Base-by-base conservation (phyloP, 2,888 invertebrate species). In the Amaurobius ferox region DNA sequence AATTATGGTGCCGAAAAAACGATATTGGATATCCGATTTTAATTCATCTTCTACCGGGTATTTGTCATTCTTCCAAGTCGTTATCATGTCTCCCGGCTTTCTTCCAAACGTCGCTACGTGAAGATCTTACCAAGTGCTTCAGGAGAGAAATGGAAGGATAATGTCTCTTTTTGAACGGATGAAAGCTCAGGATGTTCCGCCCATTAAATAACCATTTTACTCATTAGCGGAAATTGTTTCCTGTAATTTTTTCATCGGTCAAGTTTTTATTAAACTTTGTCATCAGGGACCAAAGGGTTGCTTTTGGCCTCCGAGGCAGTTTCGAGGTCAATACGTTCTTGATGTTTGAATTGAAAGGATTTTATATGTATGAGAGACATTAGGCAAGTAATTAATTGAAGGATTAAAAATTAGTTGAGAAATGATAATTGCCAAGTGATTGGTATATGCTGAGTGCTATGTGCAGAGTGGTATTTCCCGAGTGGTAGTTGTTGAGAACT, bases 71-170 rank as follows among this genome's bases (percentile, higher is more conserved):
- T n/a, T 55, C 16, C 16, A 3, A 28, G 32, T 28, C 5, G 29
- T 29, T 30, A 55, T 35, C 35, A 16, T 64, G 39, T 61, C n/a
- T 35, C 19, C 1, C 28, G 23, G 61, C 29, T 55, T 73, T 55
- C 35, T 68, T 68, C 64, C 44, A 35, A 83, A 74, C 30, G 62
- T 55, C 67, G 26, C 13, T 29, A 83, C 83, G 83, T 77, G 83
- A 77, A 26, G 35, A 30, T 9, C 66, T 29, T 77, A 7, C 61
- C 28, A 23, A 28, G 44, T 23, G 23, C 23, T 23, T 11, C 5
- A 3, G 55, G 55, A 55, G 23, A 55, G 23, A 23, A 55, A 55
- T 55, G 55, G 55, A 0, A 23, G 23, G 11, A 55, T 55, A 55
- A 55, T 55, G 55, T 55, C 55, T 55, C 55, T 55, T 55, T 23